Percentiles rank a stretch among this genome's conserved stretches.
These are phyloP conservation scores for Geotrupes spiniger DNA, from an alignment of 2,888 invertebrate species.

Conservation along the genomic window DNA sequence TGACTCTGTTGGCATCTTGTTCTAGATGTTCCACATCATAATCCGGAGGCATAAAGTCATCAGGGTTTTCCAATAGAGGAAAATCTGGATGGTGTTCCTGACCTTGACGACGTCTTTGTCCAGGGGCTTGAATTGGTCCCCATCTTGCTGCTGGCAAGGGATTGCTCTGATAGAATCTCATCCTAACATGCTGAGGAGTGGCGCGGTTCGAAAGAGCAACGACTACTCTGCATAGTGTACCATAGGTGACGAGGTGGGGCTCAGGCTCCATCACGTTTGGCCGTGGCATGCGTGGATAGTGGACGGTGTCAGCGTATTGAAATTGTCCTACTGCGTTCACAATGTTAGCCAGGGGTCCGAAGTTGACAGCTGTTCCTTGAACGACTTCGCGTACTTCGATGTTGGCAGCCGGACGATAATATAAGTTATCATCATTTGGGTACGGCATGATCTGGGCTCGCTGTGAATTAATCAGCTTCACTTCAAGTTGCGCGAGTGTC, in stretches of 20 bases:
- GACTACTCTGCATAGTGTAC: slow-evolving; percentile 2
- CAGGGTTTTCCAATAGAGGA: not conserved
- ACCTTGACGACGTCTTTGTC: slow-evolving; percentile 1
- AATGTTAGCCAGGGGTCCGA: slow-evolving; percentile 10
- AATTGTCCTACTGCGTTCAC: slow-evolving; percentile 7
- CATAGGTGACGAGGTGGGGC: not conserved
- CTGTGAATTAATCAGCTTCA: slow-evolving; percentile 6
- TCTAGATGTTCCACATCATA: not conserved
- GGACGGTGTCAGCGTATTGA: not conserved
- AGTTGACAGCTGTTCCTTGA: slow-evolving; percentile 8
- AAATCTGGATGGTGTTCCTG: slow-evolving; percentile 5
- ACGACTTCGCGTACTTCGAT: slow-evolving; percentile 8
- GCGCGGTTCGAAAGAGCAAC: not conserved
- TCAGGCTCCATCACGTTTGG: not conserved
- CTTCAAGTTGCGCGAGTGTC: slow-evolving; percentile 10
- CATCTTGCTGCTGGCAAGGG: slow-evolving; percentile 2
- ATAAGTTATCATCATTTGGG: slow-evolving; percentile 3
- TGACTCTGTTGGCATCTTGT: slow-evolving; percentile 7
- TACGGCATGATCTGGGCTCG: slow-evolving; percentile 11
- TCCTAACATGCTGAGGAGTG: not conserved
- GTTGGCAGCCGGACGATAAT: slow-evolving; percentile 1
- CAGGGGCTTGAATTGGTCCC: not conserved
- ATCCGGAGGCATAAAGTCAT: slow-evolving; percentile 1
- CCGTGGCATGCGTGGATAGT: not conserved
- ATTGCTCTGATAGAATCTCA: slow-evolving; percentile 1